Base-by-base conservation (phyloP, 2,888 invertebrate genomes). In the Oasisia sp. region DNA sequence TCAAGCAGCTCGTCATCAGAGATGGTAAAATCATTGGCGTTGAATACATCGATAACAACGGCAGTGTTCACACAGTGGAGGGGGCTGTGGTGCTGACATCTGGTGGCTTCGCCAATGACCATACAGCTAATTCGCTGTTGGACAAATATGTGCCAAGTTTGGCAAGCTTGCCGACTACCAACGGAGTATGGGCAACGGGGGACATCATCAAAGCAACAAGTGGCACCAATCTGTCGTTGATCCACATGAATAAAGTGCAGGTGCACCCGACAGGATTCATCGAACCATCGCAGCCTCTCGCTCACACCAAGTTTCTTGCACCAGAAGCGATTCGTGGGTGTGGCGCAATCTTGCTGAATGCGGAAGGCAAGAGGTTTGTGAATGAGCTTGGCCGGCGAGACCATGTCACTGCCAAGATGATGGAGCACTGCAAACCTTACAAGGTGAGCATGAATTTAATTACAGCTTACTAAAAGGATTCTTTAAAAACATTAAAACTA, bases 111-210 rank as follows among this genome's bases (percentile, higher is more conserved):
- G 94, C 93, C n/a, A 92, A 94, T 89, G 94, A 94, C 90, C 93
- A 93, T 58, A 56, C 92, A 32, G 58, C 91, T 19, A 91, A 44
- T n/a, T 94, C 94, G 12, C 92, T 94, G 27, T 90, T 94, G n/a
- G 92, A 91, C 4, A 92, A 91, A 32, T 93, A 94, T 92, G 93
- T 91, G 14, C 94, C 93, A 19, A 38, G 91, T 32, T 50, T 94
- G 9, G 90, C 92, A 11, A 91, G 92, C 14, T 90, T 93, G 32
- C 94, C 94, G 11, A 94, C 94, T 5, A 94, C 94, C 38, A 94
- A 94, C 92, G 94, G 94, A 32, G 91, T 90, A n/a, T 94, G 94
- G 94, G 94, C 94, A 32, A 94, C 94, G 19, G 94, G 94, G n/a
- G 94, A 94, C 91, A 91, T 94, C 89, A 92, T 94, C 74, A 94